Base-by-base conservation (phyloP, 2,797 vertebrate species). In the Trachurus trachurus region DNA sequence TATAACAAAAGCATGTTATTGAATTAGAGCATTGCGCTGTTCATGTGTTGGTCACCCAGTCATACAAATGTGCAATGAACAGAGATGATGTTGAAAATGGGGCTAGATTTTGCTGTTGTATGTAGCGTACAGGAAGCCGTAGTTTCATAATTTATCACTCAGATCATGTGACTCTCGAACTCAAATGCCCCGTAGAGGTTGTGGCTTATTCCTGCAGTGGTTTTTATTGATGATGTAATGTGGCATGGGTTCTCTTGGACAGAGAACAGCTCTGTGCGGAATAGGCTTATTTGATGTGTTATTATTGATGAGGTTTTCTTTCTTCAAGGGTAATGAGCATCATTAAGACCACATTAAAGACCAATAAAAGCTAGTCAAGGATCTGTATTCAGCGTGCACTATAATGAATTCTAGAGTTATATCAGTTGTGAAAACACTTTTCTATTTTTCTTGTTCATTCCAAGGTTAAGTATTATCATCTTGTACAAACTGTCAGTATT, bases 191-290 rank as follows among this genome's bases (percentile, higher is more conserved):
- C 2, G 34, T 21, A 21, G 31, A 47, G 8, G 65, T 34, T 53
- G 50, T 29, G 49, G 22, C 57, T 57, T n/a, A 40, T 52, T 62
- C 71, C 66, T 37, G 22, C 39, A 71, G 21, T 80, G 17, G 39
- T 52, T 57, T 66, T 29, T 63, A 74, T 62, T 53, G 39, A n/a
- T 65, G 44, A 66, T 78, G 56, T 68, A 44, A 68, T 49, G 53
- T 54, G 67, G 49, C 16, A 8, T 49, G 34, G 47, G 17, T 4
- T 9, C 60, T 82, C 59, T 52, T 66, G 57, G 50, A 74, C 22
- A 10, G 57, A 66, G 2, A 6, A 15, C n/a, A 57, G 37, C 19
- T 63, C 44, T 70, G 34, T 70, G 61, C 68, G 63, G 67, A 67
- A 62, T 37, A 26, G 44, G 10, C 59, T 61, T 45, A 42, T 60